A percentile compares a stretch with the other conserved stretches of the same genome.
phyloP scores from a whole-genome alignment of 1,140 invertebrate species.

The Tachypleus tridentatus region DNA sequence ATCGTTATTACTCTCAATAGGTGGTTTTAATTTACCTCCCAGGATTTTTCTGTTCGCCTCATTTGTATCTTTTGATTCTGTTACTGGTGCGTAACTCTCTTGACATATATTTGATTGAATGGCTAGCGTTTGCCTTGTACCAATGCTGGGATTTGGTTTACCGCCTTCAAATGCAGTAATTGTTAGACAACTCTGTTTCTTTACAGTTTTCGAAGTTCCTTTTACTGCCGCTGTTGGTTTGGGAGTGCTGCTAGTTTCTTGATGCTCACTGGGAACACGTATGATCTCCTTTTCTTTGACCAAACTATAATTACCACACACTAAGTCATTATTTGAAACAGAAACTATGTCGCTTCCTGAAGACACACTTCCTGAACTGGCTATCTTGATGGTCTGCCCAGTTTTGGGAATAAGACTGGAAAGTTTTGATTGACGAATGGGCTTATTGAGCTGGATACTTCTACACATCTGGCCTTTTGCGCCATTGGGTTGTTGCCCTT shows the following conservation, averaged over 20 bases:
- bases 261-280: conserved; percentile 4
- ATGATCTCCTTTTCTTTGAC: conserved; percentile 6
- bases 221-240: conserved; percentile 85
- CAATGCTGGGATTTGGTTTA: conserved; percentile 3
- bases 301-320: neutral
- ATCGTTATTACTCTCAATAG: neutral
- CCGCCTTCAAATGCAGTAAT: neutral
- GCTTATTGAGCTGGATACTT: conserved; percentile 16
- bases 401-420: conserved; percentile 16
- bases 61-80: conserved; percentile 13
- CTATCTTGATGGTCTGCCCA: neutral
- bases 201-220: conserved; percentile 45
- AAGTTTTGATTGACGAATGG: conserved; percentile 21
- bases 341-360: neutral
- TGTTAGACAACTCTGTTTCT: conserved; percentile 12
- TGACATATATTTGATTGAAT: neutral
- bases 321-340: neutral
- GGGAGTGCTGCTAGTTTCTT: conserved; percentile 55
- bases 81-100: conserved; percentile 10
- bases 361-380: neutral
- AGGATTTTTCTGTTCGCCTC: conserved; percentile 14
- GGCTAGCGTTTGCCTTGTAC: conserved; percentile 2
- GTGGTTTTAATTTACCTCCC: conserved; percentile 8
- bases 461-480: neutral
- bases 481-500: too few species aligned